Evolutionary conservation across 1,140 invertebrate genomes (phyloP), one percentile per base, ranked within the genome.

Genomic region (Gryon sp.): DNA sequence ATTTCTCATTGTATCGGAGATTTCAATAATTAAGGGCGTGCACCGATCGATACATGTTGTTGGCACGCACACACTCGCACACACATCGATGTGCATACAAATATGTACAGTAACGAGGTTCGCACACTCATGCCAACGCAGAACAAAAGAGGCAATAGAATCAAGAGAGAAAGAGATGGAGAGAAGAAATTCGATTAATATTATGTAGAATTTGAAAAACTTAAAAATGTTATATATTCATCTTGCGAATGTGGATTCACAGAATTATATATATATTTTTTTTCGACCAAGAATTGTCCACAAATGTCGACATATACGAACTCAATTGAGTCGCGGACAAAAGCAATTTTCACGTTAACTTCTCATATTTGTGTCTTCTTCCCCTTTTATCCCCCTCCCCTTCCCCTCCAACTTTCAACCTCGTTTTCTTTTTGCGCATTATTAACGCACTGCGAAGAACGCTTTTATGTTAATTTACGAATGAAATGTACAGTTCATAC

Each of bases 1-100:
- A 48, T 46, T 63, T 16, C 50, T 46, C 50, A 63, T 57, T 63
- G 40, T 73, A 45, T 38, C 59, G 59, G 50, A 63, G 57, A 73
- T 73, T 73, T 63, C 68, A 63, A 73, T 73, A 73, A 73, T 73
- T 73, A 73, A 59, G 68, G 57, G 68, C 68, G 68, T 73, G 41
- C 68, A 73, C 68, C 59, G 68, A 73, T 73, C 68, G 68, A 73
- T 73, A 73, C 68, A 41, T 57, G 68, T 60, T 69, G 65, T 70
- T 63, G 50, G 50, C 11, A 48, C 68, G 32, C 57, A 55, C 22
- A 19, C 15, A 34, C 11, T 12, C 68, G 24, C 57, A 55, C 50
- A 57, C 30, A 43, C 36, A 20, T 0, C 4, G 12, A 12, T 22
- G 40, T 38, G 41, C 16, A 16, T 41, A 45, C 11, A 48, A 36